phyloP scores from a whole-genome alignment of 2,888 invertebrate species.

The Stegophylla sp. region DNA sequence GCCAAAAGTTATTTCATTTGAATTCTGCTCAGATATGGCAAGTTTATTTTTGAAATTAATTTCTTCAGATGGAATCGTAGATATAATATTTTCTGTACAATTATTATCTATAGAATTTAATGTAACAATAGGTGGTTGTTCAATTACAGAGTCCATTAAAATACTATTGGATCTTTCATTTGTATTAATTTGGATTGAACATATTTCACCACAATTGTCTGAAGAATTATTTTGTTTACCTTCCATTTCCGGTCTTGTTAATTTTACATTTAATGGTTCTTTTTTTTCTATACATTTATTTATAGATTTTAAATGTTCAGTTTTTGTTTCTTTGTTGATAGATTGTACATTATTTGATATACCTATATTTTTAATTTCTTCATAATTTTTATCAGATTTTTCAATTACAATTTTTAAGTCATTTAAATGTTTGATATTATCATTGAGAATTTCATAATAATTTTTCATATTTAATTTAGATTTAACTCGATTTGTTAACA shows the following conservation, averaged over 20 bases:
- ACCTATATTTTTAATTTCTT: background rate
- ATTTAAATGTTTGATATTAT: slow-evolving; percentile 22
- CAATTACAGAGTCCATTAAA: background rate
- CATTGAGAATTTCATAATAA: slow-evolving; percentile 14
- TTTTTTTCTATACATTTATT: no score
- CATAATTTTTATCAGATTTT: slow-evolving; percentile 22
- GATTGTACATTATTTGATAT: background rate
- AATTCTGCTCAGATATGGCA: background rate
- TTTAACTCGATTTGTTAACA: background rate
- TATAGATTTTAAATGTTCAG: background rate
- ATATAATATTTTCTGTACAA: background rate
- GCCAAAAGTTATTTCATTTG: background rate
- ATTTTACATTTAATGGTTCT: slow-evolving; percentile 40
- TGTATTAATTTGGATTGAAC: background rate
- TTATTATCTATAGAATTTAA: background rate
- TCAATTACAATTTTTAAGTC: slow-evolving; percentile 39
- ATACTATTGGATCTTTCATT: background rate
- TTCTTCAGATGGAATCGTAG: background rate
- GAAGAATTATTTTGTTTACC: background rate
- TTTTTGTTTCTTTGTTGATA: background rate
- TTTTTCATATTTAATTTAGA: background rate
- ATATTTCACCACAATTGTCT: background rate
- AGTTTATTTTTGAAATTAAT: background rate
- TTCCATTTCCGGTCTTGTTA: slow-evolving; percentile 33
- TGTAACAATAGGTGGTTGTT: background rate